phyloP scores from a whole-genome alignment of 2,797 vertebrate species.

The Phrynocephalus guinanensis region DNA sequence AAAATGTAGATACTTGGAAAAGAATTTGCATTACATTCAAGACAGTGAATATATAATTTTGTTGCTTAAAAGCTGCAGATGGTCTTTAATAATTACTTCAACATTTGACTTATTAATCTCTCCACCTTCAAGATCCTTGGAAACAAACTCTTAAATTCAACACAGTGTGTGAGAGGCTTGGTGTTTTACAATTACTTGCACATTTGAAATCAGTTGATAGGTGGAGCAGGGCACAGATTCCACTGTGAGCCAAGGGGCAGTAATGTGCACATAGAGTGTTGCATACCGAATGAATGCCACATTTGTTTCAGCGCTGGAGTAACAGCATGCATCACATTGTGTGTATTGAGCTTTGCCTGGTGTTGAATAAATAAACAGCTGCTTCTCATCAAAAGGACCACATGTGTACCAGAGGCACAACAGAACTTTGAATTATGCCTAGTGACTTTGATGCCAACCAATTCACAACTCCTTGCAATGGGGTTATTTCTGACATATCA shows the following conservation, averaged over 20 bases:
- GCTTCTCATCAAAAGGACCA: neutral
- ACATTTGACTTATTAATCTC: neutral
- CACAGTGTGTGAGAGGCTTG: neutral
- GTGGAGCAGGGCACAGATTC: neutral
- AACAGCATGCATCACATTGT: neutral
- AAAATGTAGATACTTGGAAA: neutral
- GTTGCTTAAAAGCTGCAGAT: neutral
- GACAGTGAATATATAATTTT: no score
- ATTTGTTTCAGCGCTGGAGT: neutral
- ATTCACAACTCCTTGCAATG: neutral
- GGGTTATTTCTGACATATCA: neutral
- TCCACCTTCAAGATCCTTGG: neutral
- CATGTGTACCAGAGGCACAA: neutral
- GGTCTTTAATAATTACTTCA: neutral
- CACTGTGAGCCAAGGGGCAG: neutral
- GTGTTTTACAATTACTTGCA: neutral
- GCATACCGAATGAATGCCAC: neutral
- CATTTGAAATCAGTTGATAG: neutral
- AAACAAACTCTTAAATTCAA: no score
- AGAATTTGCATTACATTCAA: neutral
- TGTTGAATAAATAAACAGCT: neutral
- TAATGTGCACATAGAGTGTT: neutral
- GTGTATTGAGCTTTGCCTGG: neutral
- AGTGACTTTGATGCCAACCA: neutral
- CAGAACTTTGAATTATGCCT: neutral